Conservation (phyloP, 2,888 invertebrate genomes). For the Eilema caniola region DNA sequence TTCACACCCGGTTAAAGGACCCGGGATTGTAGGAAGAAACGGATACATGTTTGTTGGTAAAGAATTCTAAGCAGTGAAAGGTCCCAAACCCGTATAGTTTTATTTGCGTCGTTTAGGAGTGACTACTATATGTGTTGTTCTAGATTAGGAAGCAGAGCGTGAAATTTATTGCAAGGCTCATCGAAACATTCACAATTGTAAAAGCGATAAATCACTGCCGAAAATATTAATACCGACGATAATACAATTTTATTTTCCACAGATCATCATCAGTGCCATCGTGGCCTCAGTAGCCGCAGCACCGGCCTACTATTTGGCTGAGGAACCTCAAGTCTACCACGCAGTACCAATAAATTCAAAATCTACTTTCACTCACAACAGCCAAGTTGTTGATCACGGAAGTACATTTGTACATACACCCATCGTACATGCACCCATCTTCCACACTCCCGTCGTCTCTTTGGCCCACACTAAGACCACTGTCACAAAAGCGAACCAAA, state of each 20-base stretch:
- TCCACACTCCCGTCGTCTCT: slow-evolving; percentile 34
- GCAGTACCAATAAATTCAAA: slow-evolving; percentile 57
- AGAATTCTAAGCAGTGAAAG: background rate
- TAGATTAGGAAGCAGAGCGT: background rate
- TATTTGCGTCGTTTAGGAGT: background rate
- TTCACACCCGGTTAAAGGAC: background rate
- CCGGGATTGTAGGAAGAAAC: background rate
- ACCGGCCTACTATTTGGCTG: slow-evolving; percentile 59
- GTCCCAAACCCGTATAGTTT: background rate
- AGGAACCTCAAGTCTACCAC: slow-evolving; percentile 58
- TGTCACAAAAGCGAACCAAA: slow-evolving; percentile 70
- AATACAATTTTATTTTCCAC: slow-evolving; percentile 15
- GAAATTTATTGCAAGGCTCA: background rate
- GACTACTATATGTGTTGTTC: background rate
- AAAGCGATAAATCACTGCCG: too few species aligned
- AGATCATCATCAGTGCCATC: slow-evolving; percentile 58
- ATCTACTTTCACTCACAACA: slow-evolving; percentile 64
- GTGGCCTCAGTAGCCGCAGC: slow-evolving; percentile 65
- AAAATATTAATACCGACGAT: background rate
- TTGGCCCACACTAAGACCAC: slow-evolving; percentile 61
- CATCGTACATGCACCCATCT: slow-evolving; percentile 51
- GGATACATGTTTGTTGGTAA: background rate
- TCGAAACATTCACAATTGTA: background rate
- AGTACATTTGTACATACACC: slow-evolving; percentile 62
- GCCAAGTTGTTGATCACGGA: slow-evolving; percentile 67